Base-by-base conservation (phyloP, 2,113 vertebrate genomes). In the Lontra canadensis region DNA sequence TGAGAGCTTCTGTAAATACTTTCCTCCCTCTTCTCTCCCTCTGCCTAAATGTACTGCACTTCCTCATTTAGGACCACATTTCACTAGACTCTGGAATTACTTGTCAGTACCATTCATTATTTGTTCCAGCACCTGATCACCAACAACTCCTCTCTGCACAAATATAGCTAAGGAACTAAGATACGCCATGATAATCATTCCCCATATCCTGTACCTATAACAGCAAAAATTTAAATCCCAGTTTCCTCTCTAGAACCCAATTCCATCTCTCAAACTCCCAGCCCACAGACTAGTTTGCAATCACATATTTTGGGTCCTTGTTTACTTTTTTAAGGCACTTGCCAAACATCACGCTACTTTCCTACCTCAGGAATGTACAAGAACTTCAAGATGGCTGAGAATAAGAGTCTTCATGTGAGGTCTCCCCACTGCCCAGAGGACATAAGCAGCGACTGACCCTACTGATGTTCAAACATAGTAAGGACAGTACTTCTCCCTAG, bases 41-140 rank as follows among this genome's bases (percentile, higher is more conserved):
- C 92, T 85, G 71, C 34, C 44, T 92, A 65, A 90, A 0, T 82
- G 20, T 81, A 94, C 14, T 84, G 49, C 4, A 93, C 61, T 88
- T 93, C 31, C 67, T 63, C 74, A 63, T 49, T 93, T 95, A 20
- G 63, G 23, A 47, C 31, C 44, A 59, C 2, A 39, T 55, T 21
- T 90, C 89, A 85, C 21, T 81, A 76, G 47, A 76, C 73, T 84
- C 89, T 81, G 10, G 88, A 95, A 94, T 81, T 85, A 88, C 47
- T 87, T 93, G 85, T 76, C 61, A 76, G 39, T 92, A 73, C 67
- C 63, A 96, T 76, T 52, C 85, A 57, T 55, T 49, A 89, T 95
- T 88, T 93, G 55, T 90, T 97, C 57, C 49, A 90, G 20, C 4
- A 95, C n/a, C 6, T 94, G 17, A 94, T 94, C 67, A 52, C 52